Percentiles rank a stretch among this genome's conserved stretches.
These are phyloP conservation scores for Reinhardtius hippoglossoides DNA, from an alignment of 2,113 vertebrate species.

Conservation along the genomic window DNA sequence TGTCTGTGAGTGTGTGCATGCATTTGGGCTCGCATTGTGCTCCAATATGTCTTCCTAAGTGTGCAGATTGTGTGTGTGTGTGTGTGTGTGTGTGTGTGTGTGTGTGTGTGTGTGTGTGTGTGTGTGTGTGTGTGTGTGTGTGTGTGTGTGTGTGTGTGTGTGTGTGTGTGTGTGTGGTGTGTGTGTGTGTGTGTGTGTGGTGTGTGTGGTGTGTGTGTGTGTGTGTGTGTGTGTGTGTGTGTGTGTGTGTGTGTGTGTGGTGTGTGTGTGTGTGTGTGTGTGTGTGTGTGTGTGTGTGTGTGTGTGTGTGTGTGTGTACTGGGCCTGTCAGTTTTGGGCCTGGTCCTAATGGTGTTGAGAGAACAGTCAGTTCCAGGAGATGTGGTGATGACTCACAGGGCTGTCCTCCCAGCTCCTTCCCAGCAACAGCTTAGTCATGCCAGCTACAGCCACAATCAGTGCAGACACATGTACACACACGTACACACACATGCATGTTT, in stretches of 20 bases:
- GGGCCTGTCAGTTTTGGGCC: constrained; percentile 63
- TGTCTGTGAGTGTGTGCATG: constrained; percentile 40
- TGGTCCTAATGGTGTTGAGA: constrained; percentile 71
- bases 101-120: constrained; percentile 38
- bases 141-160: constrained; percentile 38
- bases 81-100: constrained; percentile 38
- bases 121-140: constrained; percentile 38
- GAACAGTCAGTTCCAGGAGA: constrained; percentile 79
- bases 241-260: constrained; percentile 40
- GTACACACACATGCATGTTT: constrained; percentile 4
- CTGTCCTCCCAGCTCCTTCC: constrained; percentile 82
- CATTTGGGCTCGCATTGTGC: constrained; percentile 20
- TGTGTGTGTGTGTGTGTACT: constrained; percentile 34
- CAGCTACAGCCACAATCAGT: constrained; percentile 73
- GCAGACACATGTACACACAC: constrained; percentile 23
- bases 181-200: constrained; percentile 10
- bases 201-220: constrained; percentile 37
- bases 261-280: constrained; percentile 42
- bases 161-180: constrained; percentile 40
- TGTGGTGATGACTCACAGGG: constrained; percentile 82
- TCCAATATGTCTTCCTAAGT: constrained; percentile 18
- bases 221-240: constrained; percentile 37
- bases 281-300: constrained; percentile 13
- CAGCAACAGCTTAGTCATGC: constrained; percentile 82
- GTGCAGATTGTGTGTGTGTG: constrained; percentile 22